A percentile compares a stretch with the other conserved stretches of the same genome.
phyloP scores from a whole-genome alignment of 2,888 invertebrate species.

The Xanthorhoe designata region DNA sequence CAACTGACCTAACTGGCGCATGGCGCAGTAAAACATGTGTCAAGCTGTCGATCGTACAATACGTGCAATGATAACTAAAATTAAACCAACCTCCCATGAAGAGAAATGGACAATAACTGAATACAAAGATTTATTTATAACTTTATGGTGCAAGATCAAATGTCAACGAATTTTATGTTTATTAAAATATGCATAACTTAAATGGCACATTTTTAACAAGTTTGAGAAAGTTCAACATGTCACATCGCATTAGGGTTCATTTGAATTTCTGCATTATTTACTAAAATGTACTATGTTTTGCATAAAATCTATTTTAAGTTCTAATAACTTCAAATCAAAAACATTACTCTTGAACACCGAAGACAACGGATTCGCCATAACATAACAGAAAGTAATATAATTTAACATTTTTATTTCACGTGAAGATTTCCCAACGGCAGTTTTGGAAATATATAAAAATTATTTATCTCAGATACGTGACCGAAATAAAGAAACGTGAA shows the following conservation, averaged over 20 bases:
- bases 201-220: constrained; percentile 36
- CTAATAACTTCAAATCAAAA: neutral
- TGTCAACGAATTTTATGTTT: constrained; percentile 42
- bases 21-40: constrained; percentile 59
- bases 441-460: constrained; percentile 13
- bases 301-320: neutral
- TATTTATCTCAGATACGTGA: constrained; percentile 12
- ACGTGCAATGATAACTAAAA: constrained; percentile 79
- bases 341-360: too few relatives aligned
- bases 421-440: constrained; percentile 5
- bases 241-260: constrained; percentile 21
- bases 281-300: neutral
- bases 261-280: neutral
- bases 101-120: constrained; percentile 59
- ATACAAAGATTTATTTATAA: constrained; percentile 42
- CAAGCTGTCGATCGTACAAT: constrained; percentile 61
- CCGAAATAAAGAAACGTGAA: neutral
- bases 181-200: constrained; percentile 27
- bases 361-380: neutral
- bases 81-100: constrained; percentile 74
- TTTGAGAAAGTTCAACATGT: constrained; percentile 30
- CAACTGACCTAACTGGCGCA: constrained; percentile 68
- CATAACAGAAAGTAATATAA: neutral
- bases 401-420: too few relatives aligned
- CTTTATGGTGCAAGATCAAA: constrained; percentile 49